phyloP scores from a whole-genome alignment of 2,797 vertebrate species.

The Poecilia gillii region DNA sequence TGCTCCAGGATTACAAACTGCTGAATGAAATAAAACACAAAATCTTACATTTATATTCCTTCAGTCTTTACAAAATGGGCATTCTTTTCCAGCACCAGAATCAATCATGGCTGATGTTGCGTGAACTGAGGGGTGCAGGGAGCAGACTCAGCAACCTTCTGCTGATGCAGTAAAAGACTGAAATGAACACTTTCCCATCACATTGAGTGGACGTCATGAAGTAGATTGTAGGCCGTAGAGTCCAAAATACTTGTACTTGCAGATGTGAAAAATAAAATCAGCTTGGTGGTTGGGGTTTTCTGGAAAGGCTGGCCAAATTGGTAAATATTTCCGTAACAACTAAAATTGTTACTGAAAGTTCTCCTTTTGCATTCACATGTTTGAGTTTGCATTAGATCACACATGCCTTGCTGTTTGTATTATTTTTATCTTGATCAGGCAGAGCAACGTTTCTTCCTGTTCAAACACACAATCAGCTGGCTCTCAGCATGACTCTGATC shows the following conservation, averaged over 20 bases:
- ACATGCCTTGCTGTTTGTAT: neutral
- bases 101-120: neutral
- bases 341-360: neutral
- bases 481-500: neutral
- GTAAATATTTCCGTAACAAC: neutral
- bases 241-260: neutral
- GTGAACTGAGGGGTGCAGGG: too few species aligned
- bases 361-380: neutral
- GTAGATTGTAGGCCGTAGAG: neutral
- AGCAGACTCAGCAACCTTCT: neutral
- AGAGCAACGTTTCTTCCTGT: neutral
- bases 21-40: neutral
- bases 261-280: neutral
- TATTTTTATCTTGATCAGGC: neutral
- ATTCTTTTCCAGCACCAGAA: too few species aligned
- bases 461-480: neutral
- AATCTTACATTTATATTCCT: neutral
- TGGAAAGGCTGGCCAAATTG: neutral
- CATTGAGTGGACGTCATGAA: neutral
- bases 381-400: neutral
- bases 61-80: too few species aligned
- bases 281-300: neutral
- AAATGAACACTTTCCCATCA: neutral
- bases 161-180: neutral
- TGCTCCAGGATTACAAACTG: neutral